These are phyloP conservation scores for Octodonta nipae DNA, from an alignment of 2,888 invertebrate genomes.

Conservation along the genomic window DNA sequence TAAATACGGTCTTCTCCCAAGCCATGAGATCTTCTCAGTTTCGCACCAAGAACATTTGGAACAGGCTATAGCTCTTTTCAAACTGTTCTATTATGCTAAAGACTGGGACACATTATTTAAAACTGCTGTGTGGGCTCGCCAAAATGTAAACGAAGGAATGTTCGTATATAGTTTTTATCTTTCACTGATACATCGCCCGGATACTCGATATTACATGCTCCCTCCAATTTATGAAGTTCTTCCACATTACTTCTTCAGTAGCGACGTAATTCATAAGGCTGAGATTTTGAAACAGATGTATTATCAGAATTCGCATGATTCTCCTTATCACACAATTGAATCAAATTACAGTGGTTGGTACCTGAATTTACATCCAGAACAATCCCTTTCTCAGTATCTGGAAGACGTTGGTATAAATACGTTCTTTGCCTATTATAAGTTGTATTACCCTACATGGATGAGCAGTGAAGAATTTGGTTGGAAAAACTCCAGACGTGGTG, in stretches of 20 bases:
- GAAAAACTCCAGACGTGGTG: conserved; percentile 48
- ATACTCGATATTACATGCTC: conserved; percentile 49
- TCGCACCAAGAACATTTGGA: conserved; percentile 46
- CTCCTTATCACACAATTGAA: conserved; percentile 37
- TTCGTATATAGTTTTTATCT: conserved; percentile 51
- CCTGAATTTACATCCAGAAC: conserved; percentile 42
- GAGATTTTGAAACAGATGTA: conserved; percentile 47
- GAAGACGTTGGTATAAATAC: conserved; percentile 58
- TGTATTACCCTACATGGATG: conserved; percentile 53
- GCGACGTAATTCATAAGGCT: conserved; percentile 52
- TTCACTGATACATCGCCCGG: conserved; percentile 49
- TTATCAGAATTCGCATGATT: conserved; percentile 25
- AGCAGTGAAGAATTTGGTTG: conserved; percentile 36
- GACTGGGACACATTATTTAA: conserved; percentile 57
- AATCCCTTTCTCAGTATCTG: conserved; percentile 51
- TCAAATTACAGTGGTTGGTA: conserved; percentile 50
- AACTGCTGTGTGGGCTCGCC: conserved; percentile 54
- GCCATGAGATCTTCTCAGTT: conserved; percentile 48
- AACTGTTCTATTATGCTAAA: conserved; percentile 55
- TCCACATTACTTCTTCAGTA: conserved; percentile 58
- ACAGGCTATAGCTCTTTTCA: conserved; percentile 51
- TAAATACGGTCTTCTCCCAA: conserved; percentile 42
- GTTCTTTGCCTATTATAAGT: conserved; percentile 48
- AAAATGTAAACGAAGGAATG: conserved; percentile 54
- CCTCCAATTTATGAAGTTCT: conserved; percentile 63